Evolutionary conservation across 2,797 vertebrate genomes (phyloP).

Genomic region (Pangasius djambal): DNA sequence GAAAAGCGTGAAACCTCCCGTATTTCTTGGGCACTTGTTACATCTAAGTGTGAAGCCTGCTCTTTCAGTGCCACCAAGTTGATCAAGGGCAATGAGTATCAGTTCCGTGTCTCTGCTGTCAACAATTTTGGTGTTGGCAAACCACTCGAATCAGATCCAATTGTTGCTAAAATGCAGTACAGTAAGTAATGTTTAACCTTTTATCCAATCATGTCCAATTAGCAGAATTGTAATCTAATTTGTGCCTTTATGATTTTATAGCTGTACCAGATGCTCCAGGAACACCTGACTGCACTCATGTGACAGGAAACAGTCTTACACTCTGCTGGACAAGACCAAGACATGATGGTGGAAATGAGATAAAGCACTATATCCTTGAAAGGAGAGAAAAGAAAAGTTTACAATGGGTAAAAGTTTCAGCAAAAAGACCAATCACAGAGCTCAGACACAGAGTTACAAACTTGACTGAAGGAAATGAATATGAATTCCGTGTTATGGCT

Average conservation of each 20-base stretch:
- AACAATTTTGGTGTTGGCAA: slow-evolving; percentile 95
- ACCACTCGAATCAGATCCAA: slow-evolving; percentile 89
- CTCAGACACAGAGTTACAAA: slow-evolving; percentile 89
- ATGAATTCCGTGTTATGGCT: slow-evolving; percentile 98
- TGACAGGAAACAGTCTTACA: slow-evolving; percentile 94
- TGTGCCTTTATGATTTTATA: slow-evolving; percentile 60
- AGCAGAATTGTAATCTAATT: background rate
- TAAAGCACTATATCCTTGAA: slow-evolving; percentile 95
- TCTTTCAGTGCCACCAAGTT: slow-evolving; percentile 90
- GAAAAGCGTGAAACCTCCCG: slow-evolving; percentile 98
- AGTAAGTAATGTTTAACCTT: slow-evolving; percentile 79
- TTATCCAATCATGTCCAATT: background rate
- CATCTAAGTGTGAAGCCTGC: slow-evolving; percentile 92
- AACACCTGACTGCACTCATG: slow-evolving; percentile 89
- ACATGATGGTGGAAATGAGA: slow-evolving; percentile 94
- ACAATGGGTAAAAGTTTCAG: slow-evolving; percentile 93
- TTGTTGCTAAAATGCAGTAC: slow-evolving; percentile 94
- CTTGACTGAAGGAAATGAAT: slow-evolving; percentile 94
- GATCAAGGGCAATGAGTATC: slow-evolving; percentile 98
- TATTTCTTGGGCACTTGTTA: slow-evolving; percentile 92
- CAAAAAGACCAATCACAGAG: slow-evolving; percentile 93
- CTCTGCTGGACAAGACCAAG: slow-evolving; percentile 91
- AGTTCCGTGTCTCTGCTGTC: slow-evolving; percentile 95
- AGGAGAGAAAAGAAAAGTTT: slow-evolving; percentile 98
- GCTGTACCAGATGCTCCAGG: slow-evolving; percentile 95